Conservation (phyloP, 2,113 vertebrate species). For the Anthoscopus minutus region DNA sequence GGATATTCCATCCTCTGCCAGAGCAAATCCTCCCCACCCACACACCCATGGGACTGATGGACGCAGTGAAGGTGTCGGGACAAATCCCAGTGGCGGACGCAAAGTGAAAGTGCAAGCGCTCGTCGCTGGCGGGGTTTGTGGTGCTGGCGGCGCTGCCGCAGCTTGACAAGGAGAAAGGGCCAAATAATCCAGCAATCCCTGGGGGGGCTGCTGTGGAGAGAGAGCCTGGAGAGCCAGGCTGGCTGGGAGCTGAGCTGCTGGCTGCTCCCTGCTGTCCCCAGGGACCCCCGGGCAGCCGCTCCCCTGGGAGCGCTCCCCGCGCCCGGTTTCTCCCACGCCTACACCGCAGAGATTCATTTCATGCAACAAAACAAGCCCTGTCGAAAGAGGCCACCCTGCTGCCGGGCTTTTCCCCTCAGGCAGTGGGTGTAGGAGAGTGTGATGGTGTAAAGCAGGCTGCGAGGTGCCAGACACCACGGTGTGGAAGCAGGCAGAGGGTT, state of each 20-base stretch:
- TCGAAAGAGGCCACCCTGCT: not conserved
- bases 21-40: not conserved
- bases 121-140: not conserved
- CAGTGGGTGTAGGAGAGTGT: not conserved
- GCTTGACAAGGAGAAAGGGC: not conserved
- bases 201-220: not conserved
- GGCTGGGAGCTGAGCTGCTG: not conserved
- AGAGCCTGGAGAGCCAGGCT: not conserved
- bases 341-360: not conserved
- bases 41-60: rapidly evolving
- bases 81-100: conserved; percentile 6
- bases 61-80: rapidly evolving
- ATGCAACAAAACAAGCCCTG: not conserved
- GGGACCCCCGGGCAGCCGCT: not conserved
- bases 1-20: not conserved
- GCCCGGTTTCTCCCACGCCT: not conserved
- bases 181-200: not conserved
- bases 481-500: not conserved
- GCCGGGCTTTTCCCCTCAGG: not conserved
- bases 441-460: not conserved
- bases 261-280: not conserved
- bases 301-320: not conserved
- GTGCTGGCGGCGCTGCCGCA: not conserved
- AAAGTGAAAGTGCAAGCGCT: conserved; percentile 18
- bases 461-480: not conserved